Evolutionary conservation across 2,888 invertebrate genomes (phyloP), one percentile per base, ranked within the genome.

Genomic region (Orthosia gothica): DNA sequence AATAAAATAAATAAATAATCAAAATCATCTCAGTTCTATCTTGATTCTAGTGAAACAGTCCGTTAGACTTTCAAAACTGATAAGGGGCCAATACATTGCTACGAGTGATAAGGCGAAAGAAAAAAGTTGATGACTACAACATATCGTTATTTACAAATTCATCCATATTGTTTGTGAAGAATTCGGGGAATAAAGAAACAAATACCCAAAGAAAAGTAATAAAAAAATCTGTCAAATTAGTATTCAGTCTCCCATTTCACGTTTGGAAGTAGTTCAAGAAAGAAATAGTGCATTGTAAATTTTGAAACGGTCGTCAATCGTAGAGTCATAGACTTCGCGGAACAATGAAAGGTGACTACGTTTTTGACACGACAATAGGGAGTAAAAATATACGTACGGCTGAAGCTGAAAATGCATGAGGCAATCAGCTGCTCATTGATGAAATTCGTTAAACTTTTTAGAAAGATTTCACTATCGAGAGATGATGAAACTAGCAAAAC

Each of bases 241-340:
- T 15, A 20, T 9, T 18, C 1, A 45, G 45, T 54, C 64, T 79
- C 65, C 16, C 32, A 50, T 78, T 80, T 58, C 80, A 47, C 47
- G 32, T 23, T 82, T 82, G 82, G 80, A 77, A 23, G 23, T 26
- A 13, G 57, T 77, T 82, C 80, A 81, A 81, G 54, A 82, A 68
- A 82, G 12, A 52, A 50, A 50, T 49, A 72, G 20, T 54, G 23
- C 32, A 59, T 55, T 77, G 52, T 79, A 59, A n/a, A 64, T 72
- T 70, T 71, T 54, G 13, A 26, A 52, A 55, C 13, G 54, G 20
- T 49, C 49, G 55, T 67, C 66, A 70, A 59, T 57, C 0, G 45
- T 55, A 13, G 12, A 54, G 57, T 70, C 67, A 59, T 54, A 49
- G 45, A 16, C 20, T 81, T 57, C 79, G 12, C 3, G 50, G 79